Conservation (phyloP, 2,888 invertebrate species). For the Pycnomerus fuliginosus region DNA sequence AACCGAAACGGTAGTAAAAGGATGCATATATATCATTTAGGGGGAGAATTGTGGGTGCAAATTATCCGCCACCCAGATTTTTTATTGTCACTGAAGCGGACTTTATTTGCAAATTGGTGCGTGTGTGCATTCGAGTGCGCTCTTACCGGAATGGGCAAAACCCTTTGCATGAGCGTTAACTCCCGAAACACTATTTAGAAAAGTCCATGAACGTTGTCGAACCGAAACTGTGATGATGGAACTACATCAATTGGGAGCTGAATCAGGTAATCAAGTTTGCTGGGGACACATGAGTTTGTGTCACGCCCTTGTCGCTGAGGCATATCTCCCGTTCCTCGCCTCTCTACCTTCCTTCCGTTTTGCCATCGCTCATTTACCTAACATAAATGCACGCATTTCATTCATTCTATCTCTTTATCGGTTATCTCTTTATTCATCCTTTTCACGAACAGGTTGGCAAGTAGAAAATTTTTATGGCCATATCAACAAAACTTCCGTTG, state of each 20-base stretch:
- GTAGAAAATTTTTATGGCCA: too few relatives aligned
- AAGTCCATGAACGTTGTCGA: slow-evolving; percentile 10
- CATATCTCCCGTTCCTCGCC: slow-evolving; percentile 47
- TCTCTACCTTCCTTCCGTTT: slow-evolving; percentile 47
- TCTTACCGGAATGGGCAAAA: slow-evolving; percentile 1
- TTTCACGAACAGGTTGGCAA: too few relatives aligned
- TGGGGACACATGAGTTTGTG: slow-evolving; percentile 34
- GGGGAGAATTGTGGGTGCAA: slow-evolving; percentile 11
- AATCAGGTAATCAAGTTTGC: slow-evolving; percentile 47
- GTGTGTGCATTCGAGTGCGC: too few relatives aligned
- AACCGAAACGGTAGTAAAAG: slow-evolving; percentile 33
- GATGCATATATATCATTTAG: too few relatives aligned
- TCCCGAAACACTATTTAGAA: slow-evolving; percentile 8
- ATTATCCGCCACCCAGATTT: too few relatives aligned
- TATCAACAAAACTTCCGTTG: too few relatives aligned
- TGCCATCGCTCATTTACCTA: slow-evolving; percentile 40
- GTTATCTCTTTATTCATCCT: too few relatives aligned
- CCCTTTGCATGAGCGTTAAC: slow-evolving; percentile 12
- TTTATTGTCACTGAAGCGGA: too few relatives aligned
- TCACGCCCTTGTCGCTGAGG: slow-evolving; percentile 52
- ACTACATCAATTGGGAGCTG: slow-evolving; percentile 40
- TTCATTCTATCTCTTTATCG: too few relatives aligned
- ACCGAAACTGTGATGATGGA: slow-evolving; percentile 32
- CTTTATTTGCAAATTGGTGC: too few relatives aligned
- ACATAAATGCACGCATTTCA: slow-evolving; percentile 35